Evolutionary conservation across 1,140 invertebrate genomes (phyloP).

Genomic region (Drosophila ogumai): DNA sequence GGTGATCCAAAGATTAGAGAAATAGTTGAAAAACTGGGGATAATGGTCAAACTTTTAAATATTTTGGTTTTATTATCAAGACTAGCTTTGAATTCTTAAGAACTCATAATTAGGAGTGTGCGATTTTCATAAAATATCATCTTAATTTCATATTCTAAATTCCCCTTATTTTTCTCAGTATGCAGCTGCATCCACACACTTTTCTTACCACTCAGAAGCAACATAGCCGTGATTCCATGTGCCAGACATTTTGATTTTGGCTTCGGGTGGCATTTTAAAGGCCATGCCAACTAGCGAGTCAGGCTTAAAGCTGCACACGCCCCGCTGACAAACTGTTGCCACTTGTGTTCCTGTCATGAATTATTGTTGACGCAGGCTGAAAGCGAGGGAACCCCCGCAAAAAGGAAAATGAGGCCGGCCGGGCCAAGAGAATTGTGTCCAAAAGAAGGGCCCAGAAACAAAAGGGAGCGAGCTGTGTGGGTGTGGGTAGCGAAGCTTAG

Average conservation of each 20-base stretch:
- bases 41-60: too few species aligned
- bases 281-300: neutral
- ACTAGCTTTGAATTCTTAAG: neutral
- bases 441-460: conserved; percentile 26
- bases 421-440: conserved; percentile 23
- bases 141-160: neutral
- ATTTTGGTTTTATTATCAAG: too few species aligned
- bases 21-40: neutral
- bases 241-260: conserved; percentile 59
- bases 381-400: conserved; percentile 18
- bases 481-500: conserved; percentile 33
- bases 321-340: conserved; percentile 79
- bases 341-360: conserved; percentile 77
- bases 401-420: conserved; percentile 48
- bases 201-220: neutral
- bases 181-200: neutral
- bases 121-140: neutral
- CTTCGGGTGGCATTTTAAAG: conserved; percentile 57
- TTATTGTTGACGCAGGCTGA: conserved; percentile 72
- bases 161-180: neutral
- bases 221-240: conserved; percentile 40
- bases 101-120: too few species aligned
- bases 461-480: conserved; percentile 13
- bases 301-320: conserved; percentile 63
- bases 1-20: neutral